Conservation (phyloP, 2,888 invertebrate genomes). For the Acanthoscelides obtectus region DNA sequence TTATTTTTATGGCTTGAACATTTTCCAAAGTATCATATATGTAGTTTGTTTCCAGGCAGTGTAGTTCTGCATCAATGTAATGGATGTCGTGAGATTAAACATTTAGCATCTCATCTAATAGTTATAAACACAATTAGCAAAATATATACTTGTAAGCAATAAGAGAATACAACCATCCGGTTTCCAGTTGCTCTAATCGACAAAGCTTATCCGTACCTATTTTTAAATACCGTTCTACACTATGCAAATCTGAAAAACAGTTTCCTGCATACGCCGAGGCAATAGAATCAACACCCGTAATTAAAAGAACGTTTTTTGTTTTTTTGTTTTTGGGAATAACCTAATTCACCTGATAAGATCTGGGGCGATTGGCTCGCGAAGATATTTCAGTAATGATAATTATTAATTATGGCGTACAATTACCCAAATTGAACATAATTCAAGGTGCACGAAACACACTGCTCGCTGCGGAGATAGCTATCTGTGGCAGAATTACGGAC, state of each 20-base stretch:
- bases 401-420: background rate
- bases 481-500: slow-evolving; percentile 15
- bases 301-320: background rate
- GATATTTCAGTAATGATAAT: background rate
- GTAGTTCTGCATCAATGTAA: too few relatives aligned
- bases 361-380: background rate
- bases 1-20: too few relatives aligned
- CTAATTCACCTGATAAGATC: background rate
- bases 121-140: too few relatives aligned
- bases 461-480: background rate
- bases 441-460: background rate
- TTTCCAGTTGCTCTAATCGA: too few relatives aligned
- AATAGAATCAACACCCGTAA: background rate
- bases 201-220: background rate
- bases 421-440: background rate
- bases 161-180: too few relatives aligned
- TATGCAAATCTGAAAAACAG: background rate
- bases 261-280: background rate
- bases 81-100: too few relatives aligned
- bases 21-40: too few relatives aligned
- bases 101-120: too few relatives aligned
- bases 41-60: too few relatives aligned
- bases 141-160: too few relatives aligned
- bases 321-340: background rate
- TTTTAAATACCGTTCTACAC: background rate